These are phyloP conservation scores for Bradypus variegatus DNA, from an alignment of 2,797 vertebrate genomes.

Conservation along the genomic window DNA sequence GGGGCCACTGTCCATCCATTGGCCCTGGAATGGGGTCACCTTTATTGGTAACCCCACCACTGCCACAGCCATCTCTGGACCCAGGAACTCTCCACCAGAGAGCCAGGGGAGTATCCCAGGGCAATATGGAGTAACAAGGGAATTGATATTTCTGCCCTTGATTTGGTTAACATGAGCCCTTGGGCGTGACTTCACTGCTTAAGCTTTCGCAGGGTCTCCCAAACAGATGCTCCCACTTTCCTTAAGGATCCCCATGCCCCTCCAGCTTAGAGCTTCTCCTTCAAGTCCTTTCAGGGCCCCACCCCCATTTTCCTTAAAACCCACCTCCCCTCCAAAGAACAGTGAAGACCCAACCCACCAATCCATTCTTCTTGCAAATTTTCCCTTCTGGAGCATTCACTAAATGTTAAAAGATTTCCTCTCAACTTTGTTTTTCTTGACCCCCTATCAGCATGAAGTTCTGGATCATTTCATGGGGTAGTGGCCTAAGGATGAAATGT, in stretches of 20 bases:
- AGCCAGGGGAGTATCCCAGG: neutral
- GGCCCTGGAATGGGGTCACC: neutral
- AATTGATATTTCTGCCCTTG: neutral
- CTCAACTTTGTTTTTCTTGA: neutral
- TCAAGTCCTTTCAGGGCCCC: neutral
- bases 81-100: neutral
- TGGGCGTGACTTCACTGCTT: neutral
- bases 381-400: neutral
- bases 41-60: neutral
- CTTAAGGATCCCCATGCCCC: neutral
- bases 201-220: neutral
- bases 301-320: neutral
- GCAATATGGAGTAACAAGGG: neutral
- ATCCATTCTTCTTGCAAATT: conserved; percentile 16
- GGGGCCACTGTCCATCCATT: neutral
- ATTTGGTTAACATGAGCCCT: neutral
- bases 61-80: neutral
- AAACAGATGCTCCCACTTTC: neutral
- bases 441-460: neutral
- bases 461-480: neutral
- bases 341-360: neutral
- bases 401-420: neutral
- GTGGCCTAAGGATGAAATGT: neutral
- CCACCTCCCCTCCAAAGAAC: neutral
- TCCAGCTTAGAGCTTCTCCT: neutral